Conservation (phyloP, 2,888 invertebrate species). For the Idaea dimidiata region DNA sequence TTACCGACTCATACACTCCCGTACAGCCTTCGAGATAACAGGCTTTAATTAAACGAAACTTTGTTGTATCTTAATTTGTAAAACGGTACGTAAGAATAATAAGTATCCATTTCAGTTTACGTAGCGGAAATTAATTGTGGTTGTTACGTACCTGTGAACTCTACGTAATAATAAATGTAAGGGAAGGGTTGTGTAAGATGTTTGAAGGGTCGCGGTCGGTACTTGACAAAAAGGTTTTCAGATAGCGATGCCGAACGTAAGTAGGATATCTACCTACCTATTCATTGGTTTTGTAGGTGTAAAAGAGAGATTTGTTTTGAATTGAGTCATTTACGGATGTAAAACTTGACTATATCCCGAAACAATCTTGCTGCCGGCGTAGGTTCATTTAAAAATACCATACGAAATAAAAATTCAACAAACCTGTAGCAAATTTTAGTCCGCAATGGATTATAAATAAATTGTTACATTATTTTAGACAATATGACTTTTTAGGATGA, state of each 20-base stretch:
- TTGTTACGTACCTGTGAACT: conserved; percentile 15
- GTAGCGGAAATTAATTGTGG: conserved; percentile 22
- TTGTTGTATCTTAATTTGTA: conserved; percentile 25
- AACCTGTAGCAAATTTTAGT: no score
- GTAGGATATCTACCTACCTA: conserved; percentile 29
- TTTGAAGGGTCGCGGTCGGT: conserved; percentile 44
- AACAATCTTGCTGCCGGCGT: no score
- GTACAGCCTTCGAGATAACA: conserved; percentile 26
- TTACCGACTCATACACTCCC: conserved; percentile 24
- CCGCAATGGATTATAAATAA: no score
- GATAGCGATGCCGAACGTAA: conserved; percentile 27
- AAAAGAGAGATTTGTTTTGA: conserved; percentile 15
- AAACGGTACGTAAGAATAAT: conserved; percentile 19
- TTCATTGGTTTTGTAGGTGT: conserved; percentile 30
- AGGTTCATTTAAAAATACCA: no score
- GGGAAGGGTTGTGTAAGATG: conserved; percentile 37
- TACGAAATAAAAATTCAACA: no score
- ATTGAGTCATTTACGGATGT: background rate
- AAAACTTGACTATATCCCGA: background rate
- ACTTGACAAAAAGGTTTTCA: conserved; percentile 43
- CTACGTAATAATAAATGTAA: conserved; percentile 22
- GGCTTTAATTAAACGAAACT: conserved; percentile 38
- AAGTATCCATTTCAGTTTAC: conserved; percentile 21
- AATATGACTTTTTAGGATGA: no score
- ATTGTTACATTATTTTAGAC: no score